A percentile compares a stretch with the other conserved stretches of the same genome.
phyloP scores from a whole-genome alignment of 1,140 invertebrate genomes.

The Drosophila insularis region DNA sequence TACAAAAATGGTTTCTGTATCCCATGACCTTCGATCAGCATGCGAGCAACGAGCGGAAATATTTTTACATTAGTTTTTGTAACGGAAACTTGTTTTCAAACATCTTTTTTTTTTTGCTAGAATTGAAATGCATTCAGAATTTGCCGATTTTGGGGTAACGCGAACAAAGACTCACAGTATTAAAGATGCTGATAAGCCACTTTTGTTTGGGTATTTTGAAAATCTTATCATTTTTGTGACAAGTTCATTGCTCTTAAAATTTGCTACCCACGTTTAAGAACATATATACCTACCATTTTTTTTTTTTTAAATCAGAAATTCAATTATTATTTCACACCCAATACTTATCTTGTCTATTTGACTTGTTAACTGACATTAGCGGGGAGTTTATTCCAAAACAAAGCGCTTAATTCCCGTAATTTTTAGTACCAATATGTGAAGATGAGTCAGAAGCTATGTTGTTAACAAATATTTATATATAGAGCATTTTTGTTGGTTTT shows the following conservation, averaged over 20 bases:
- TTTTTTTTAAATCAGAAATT: constrained; percentile 30
- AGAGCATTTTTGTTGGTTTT: constrained; percentile 3
- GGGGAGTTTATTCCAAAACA: constrained; percentile 3
- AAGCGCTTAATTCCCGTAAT: constrained; percentile 32
- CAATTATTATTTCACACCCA: constrained; percentile 52
- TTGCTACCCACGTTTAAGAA: neutral
- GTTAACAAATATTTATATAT: constrained; percentile 32
- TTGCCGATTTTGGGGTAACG: neutral
- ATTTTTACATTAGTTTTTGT: constrained; percentile 22
- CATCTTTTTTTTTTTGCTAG: constrained; percentile 9
- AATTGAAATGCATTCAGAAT: constrained; percentile 29
- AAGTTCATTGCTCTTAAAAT: constrained; percentile 5
- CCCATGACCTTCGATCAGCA: constrained; percentile 56
- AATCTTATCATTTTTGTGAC: constrained; percentile 14
- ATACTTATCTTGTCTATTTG: neutral
- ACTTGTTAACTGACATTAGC: constrained; percentile 26
- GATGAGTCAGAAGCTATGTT: constrained; percentile 15
- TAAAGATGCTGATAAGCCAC: neutral
- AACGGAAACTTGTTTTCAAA: constrained; percentile 46
- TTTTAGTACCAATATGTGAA: constrained; percentile 25
- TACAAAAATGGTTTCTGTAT: constrained; percentile 38
- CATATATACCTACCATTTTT: constrained; percentile 14
- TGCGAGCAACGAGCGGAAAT: constrained; percentile 51
- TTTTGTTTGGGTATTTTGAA: neutral
- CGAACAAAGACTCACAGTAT: neutral